A percentile compares a stretch with the other conserved stretches of the same genome.
phyloP scores from a whole-genome alignment of 2,888 invertebrate genomes.

The Cataglyphis albicans region DNA sequence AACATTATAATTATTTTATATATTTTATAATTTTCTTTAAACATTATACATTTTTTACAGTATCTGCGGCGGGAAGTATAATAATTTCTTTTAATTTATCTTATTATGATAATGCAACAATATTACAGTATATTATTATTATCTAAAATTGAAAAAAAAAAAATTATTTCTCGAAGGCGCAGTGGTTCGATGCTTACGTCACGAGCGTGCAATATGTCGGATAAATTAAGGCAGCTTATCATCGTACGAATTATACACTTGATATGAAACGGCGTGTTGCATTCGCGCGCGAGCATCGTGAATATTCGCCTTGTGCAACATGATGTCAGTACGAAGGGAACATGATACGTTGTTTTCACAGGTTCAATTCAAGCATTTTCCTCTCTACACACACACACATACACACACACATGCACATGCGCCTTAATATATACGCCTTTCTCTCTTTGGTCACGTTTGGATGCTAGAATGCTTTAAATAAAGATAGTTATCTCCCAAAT shows the following conservation, averaged over 20 bases:
- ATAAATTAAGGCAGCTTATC: constrained; percentile 42
- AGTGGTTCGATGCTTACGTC: background rate
- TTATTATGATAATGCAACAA: background rate
- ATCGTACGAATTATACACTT: constrained; percentile 56
- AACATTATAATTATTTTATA: background rate
- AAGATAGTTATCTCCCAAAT: constrained; percentile 26
- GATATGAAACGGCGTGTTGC: constrained; percentile 21
- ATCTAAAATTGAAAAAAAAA: background rate
- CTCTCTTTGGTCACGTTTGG: background rate
- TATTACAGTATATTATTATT: background rate
- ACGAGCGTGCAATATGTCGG: constrained; percentile 25
- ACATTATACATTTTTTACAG: background rate
- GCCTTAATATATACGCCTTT: background rate
- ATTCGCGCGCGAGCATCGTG: constrained; percentile 23
- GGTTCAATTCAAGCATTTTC: constrained; percentile 36
- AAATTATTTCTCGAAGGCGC: background rate
- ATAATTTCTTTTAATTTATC: background rate
- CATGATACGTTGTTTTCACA: constrained; percentile 40
- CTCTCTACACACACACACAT: background rate
- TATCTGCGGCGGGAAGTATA: background rate
- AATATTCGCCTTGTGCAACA: constrained; percentile 42
- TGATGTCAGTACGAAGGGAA: constrained; percentile 41
- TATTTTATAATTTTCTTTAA: background rate
- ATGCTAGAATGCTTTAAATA: constrained; percentile 8
- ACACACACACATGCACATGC: background rate